Base-by-base conservation (phyloP, 2,888 invertebrate species). In the Tiphia femorata region DNA sequence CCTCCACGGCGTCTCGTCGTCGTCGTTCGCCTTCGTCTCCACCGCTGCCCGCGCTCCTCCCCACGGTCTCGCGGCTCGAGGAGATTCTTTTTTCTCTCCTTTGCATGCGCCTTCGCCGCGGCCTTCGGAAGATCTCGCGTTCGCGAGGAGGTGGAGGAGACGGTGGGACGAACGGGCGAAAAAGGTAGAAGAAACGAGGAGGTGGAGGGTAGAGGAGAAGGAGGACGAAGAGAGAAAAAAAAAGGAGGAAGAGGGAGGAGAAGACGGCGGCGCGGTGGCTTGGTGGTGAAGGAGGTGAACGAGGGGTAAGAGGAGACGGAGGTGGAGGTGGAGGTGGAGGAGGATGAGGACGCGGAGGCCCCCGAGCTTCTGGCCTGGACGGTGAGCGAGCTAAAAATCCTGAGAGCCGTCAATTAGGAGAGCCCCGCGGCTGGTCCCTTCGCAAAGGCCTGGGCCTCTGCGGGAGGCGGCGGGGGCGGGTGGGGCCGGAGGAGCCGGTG, bases 251-350 rank as follows among this genome's bases (percentile, higher is more conserved):
- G 61, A 68, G 62, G 53, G 54, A 63, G 64, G 60, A 49, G 62
- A 59, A 57, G 60, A 54, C 3, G 46, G 62, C 20, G 56, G 70
- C 62, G 67, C 64, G 72, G 62, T 35, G 78, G 74, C 76, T 76
- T 84, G 84, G 84, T 85, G 83, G 85, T 84, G 83, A 84, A 80
- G 84, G 84, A 84, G 84, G 85, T 85, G n/a, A 84, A 84, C 3
- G 14, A 85, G 84, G 84, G 85, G 85, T 85, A 85, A 84, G 10
- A 79, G 75, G 76, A 75, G 83, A 84, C 84, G 84, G 82, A 84
- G 84, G 84, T 82, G 83, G 78, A 83, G 85, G 84, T 84, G 85
- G 84, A 84, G 84, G 85, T 84, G 85, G 85, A 84, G 84, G n/a
- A 84, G 84, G 67, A 70, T 58, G 67, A 57, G 64, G 57, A 62